These are phyloP conservation scores for Echinops telfairi DNA, from an alignment of 2,113 vertebrate species.

Conservation along the genomic window DNA sequence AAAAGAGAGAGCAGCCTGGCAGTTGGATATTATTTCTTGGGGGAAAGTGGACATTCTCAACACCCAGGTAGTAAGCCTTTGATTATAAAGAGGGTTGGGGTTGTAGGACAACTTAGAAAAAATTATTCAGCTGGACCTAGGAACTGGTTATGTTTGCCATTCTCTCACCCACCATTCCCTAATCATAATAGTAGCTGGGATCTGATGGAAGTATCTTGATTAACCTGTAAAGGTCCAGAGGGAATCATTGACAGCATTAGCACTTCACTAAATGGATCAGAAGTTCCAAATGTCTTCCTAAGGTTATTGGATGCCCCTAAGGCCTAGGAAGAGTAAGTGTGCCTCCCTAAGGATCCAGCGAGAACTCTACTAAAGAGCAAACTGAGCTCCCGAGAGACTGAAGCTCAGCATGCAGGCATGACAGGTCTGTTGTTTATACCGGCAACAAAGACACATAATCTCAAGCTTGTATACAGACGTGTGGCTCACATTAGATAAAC, in stretches of 20 bases:
- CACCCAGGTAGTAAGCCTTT: not conserved
- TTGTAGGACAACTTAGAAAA: not conserved
- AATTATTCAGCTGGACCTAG: not conserved
- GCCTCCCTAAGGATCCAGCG: not conserved
- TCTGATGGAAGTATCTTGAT: not conserved
- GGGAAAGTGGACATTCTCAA: not conserved
- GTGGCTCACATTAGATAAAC: not conserved
- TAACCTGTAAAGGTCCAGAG: not conserved
- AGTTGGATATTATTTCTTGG: not conserved
- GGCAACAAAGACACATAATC: not conserved
- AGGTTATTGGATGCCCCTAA: not conserved
- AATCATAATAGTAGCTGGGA: not conserved
- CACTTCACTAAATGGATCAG: not conserved
- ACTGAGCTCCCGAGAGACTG: rapidly evolving
- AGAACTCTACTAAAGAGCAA: not conserved
- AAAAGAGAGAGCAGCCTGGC: not conserved
- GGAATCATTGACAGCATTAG: not conserved
- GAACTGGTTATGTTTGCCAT: not conserved
- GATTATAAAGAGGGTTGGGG: not conserved
- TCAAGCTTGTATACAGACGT: not conserved
- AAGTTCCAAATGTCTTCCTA: conserved; percentile 9
- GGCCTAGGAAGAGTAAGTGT: not conserved
- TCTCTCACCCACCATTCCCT: not conserved
- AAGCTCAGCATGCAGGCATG: rapidly evolving
- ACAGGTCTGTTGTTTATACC: not conserved